These are phyloP conservation scores for Ganaspis sp. DNA, from an alignment of 1,140 invertebrate species.

Conservation along the genomic window DNA sequence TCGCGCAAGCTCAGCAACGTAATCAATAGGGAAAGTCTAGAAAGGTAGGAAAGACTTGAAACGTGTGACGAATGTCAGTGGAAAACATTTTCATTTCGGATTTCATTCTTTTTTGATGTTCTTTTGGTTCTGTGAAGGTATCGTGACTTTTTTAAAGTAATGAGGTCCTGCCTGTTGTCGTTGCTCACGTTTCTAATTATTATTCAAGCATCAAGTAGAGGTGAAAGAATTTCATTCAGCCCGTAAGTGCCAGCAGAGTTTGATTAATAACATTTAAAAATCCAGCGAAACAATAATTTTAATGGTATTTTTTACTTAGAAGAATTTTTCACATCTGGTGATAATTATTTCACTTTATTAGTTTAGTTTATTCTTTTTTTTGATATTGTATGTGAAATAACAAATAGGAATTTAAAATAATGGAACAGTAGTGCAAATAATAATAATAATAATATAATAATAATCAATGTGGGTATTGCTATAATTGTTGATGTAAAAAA, in stretches of 20 bases:
- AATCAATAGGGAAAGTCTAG: slow-evolving; percentile 59
- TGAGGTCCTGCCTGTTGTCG: slow-evolving; percentile 63
- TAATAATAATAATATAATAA: too few relatives aligned
- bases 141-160: slow-evolving; percentile 43
- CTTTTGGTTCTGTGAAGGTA: slow-evolving; percentile 44
- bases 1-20: slow-evolving; percentile 60
- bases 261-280: slow-evolving; percentile 34
- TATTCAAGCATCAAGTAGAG: slow-evolving; percentile 58
- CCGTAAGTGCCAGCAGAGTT: slow-evolving; percentile 62
- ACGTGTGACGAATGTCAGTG: slow-evolving; percentile 54
- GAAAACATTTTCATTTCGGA: slow-evolving; percentile 48
- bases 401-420: too few relatives aligned
- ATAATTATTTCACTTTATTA: too few relatives aligned
- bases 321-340: too few relatives aligned
- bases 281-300: too few relatives aligned
- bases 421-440: too few relatives aligned
- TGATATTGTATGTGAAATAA: too few relatives aligned
- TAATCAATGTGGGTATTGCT: too few relatives aligned
- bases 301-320: too few relatives aligned
- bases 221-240: slow-evolving; percentile 64
- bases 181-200: slow-evolving; percentile 64
- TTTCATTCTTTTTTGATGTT: slow-evolving; percentile 40
- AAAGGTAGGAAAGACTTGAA: slow-evolving; percentile 50
- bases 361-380: too few relatives aligned
- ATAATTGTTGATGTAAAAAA: too few relatives aligned